phyloP scores from a whole-genome alignment of 2,888 invertebrate genomes.

The Clostera curtula region DNA sequence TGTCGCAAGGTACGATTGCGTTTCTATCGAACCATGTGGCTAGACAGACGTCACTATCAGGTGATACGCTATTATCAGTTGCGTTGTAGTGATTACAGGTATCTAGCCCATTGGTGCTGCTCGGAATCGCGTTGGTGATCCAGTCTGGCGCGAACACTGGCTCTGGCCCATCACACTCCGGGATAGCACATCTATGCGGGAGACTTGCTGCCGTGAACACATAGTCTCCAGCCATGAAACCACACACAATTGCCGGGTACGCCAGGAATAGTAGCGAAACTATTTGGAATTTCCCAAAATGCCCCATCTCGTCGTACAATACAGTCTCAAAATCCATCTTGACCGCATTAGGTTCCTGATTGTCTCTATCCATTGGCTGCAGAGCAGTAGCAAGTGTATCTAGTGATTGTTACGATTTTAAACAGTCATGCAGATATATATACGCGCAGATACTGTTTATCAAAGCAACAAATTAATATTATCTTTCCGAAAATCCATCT shows the following conservation, averaged over 20 bases:
- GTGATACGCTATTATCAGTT: constrained; percentile 19
- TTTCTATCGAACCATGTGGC: constrained; percentile 43
- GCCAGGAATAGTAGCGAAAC: constrained; percentile 41
- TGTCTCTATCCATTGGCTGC: constrained; percentile 18
- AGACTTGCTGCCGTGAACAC: constrained; percentile 56
- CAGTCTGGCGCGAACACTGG: constrained; percentile 47
- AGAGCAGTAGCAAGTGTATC: too few species aligned
- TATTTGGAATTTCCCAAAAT: constrained; percentile 54
- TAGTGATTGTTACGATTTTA: too few species aligned
- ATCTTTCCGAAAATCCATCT: too few species aligned
- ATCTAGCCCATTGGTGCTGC: constrained; percentile 41
- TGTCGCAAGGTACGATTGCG: constrained; percentile 41
- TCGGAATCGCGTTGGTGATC: constrained; percentile 49
- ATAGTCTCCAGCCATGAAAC: constrained; percentile 57
- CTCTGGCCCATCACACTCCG: constrained; percentile 42
- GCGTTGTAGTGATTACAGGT: constrained; percentile 46
- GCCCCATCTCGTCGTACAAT: constrained; percentile 48
- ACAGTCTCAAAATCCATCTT: constrained; percentile 44
- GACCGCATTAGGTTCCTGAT: constrained; percentile 30
- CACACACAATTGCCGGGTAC: constrained; percentile 45
- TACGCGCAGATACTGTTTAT: too few species aligned
- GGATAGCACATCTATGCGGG: constrained; percentile 47
- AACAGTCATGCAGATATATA: too few species aligned
- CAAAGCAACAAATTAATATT: too few species aligned
- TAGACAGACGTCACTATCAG: constrained; percentile 32